Evolutionary conservation across 2,797 vertebrate species (phyloP).

Genomic region (Galaxias olidus): DNA sequence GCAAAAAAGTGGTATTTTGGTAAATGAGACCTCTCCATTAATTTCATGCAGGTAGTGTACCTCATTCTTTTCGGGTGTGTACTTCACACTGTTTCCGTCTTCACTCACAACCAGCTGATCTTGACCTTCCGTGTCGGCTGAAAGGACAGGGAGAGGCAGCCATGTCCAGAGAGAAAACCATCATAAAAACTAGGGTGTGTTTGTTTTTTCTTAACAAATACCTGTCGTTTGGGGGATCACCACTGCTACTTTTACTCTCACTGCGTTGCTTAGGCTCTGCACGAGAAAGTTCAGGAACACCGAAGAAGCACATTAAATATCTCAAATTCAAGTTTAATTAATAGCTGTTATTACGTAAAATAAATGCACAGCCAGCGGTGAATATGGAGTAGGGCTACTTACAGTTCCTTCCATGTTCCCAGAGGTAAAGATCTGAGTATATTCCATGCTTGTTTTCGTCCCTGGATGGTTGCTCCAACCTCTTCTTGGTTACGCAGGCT

Average conservation of each 20-base stretch:
- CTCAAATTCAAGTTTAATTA: neutral
- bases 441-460: conserved; percentile 36
- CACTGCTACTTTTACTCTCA: conserved; percentile 59
- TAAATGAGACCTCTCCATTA: neutral
- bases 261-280: conserved; percentile 36
- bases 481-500: conserved; percentile 39
- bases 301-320: neutral
- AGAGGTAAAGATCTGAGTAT: conserved; percentile 10
- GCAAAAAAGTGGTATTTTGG: neutral
- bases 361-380: neutral
- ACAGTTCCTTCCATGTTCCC: conserved; percentile 49
- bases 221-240: conserved; percentile 50
- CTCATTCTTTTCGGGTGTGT: conserved; percentile 52
- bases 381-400: too few relatives aligned
- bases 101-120: conserved; percentile 39
- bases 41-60: conserved; percentile 38
- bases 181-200: neutral
- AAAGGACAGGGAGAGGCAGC: neutral
- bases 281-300: neutral
- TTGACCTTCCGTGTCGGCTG: conserved; percentile 36
- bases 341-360: neutral
- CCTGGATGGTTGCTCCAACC: too few relatives aligned
- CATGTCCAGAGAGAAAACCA: neutral
- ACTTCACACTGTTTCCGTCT: conserved; percentile 61
- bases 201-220: conserved; percentile 32